Conservation (phyloP, 2,113 vertebrate species). For the Oriolus oriolus region DNA sequence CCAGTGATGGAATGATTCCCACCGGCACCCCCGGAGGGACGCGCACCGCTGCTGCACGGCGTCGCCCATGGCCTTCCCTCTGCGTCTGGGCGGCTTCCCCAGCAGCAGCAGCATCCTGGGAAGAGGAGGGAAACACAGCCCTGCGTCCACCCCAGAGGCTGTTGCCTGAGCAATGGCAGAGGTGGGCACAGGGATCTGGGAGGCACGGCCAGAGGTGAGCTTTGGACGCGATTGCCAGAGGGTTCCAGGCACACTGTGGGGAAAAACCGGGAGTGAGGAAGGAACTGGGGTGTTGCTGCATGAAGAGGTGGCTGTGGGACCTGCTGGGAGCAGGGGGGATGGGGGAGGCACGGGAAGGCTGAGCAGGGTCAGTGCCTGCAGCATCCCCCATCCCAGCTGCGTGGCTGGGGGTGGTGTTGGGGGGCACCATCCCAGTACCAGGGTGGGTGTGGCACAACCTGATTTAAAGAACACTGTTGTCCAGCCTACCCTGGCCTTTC, state of each 20-base stretch:
- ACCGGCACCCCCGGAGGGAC: rapidly evolving
- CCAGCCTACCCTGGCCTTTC: rapidly evolving
- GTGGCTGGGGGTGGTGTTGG: background rate
- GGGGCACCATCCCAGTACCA: too few species aligned
- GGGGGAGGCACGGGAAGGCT: background rate
- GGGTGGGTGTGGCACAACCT: background rate
- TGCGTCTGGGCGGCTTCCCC: background rate
- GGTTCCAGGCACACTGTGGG: background rate
- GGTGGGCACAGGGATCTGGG: background rate
- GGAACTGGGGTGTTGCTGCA: background rate
- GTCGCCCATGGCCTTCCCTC: rapidly evolving
- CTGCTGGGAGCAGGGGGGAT: background rate
- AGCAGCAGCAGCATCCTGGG: background rate
- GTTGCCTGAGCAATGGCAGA: slow-evolving; percentile 58
- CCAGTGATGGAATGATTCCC: background rate
- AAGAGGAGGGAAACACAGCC: background rate
- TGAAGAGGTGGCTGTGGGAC: background rate
- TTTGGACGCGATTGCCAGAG: background rate
- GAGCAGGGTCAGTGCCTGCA: background rate
- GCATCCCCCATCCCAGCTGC: background rate
- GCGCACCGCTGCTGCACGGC: rapidly evolving
- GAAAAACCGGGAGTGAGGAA: background rate
- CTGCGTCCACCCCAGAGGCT: background rate
- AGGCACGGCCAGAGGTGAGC: background rate
- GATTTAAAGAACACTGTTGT: background rate